These are phyloP conservation scores for Phengaris alcon DNA, from an alignment of 2,888 invertebrate genomes.

Conservation along the genomic window DNA sequence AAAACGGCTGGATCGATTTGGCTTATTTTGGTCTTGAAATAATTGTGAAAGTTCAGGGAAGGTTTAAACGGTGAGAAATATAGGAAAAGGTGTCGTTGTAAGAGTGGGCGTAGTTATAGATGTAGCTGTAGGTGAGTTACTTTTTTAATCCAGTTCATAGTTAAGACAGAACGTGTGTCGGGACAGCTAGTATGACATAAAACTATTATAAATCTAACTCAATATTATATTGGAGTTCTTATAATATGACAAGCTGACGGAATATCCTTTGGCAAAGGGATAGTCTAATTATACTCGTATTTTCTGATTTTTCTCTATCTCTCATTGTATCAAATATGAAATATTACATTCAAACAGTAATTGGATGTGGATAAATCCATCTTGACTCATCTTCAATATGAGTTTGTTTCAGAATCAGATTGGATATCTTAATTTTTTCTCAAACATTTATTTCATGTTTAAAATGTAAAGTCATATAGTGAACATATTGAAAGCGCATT, in stretches of 20 bases:
- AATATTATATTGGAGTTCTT: neutral
- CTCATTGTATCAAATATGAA: neutral
- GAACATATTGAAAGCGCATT: too few relatives aligned
- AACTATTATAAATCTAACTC: neutral
- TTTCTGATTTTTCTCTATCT: conserved; percentile 13
- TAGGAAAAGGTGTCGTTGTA: too few relatives aligned
- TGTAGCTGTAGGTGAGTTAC: too few relatives aligned
- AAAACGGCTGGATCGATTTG: too few relatives aligned
- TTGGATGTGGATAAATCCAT: conserved; percentile 12
- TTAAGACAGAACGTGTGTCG: too few relatives aligned
- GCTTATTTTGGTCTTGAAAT: too few relatives aligned
- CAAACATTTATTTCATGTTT: neutral
- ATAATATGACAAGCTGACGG: conserved; percentile 4
- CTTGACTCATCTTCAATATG: neutral
- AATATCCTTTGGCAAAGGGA: neutral
- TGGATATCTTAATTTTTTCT: neutral
- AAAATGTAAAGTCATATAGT: too few relatives aligned
- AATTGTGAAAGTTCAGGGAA: too few relatives aligned
- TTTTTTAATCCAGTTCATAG: too few relatives aligned
- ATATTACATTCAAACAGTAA: conserved; percentile 1
- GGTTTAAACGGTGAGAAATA: too few relatives aligned
- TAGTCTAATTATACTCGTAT: conserved; percentile 13
- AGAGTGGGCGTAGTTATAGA: too few relatives aligned
- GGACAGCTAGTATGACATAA: neutral
- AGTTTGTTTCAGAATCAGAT: neutral